These are phyloP conservation scores for Clarias fuscus DNA, from an alignment of 2,797 vertebrate genomes.

Conservation along the genomic window DNA sequence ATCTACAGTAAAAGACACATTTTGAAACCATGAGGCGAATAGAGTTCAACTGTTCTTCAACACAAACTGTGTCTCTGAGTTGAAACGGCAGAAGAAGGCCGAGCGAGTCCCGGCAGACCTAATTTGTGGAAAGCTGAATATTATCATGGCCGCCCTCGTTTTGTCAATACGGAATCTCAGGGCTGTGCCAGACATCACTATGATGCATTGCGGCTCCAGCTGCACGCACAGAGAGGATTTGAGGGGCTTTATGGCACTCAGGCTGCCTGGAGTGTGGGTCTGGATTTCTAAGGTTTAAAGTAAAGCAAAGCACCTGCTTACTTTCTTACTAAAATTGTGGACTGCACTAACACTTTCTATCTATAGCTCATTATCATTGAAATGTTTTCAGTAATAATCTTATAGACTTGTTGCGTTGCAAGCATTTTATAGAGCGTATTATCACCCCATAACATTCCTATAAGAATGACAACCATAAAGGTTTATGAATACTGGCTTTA, in stretches of 20 bases:
- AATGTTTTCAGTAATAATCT: not conserved
- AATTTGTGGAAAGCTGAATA: slow-evolving; percentile 53
- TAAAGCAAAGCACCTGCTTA: not conserved
- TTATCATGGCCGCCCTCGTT: slow-evolving; percentile 46
- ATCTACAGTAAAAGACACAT: not conserved
- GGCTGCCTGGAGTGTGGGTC: not conserved
- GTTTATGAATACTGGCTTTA: not conserved
- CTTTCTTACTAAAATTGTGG: not conserved
- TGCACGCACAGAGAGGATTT: slow-evolving; percentile 43
- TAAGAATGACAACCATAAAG: not conserved
- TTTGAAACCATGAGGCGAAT: not conserved
- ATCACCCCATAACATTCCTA: not conserved
- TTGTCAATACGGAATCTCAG: slow-evolving; percentile 45
- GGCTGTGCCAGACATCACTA: slow-evolving; percentile 40
- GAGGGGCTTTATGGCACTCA: slow-evolving; percentile 40
- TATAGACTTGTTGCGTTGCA: not conserved
- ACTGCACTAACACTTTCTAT: not conserved
- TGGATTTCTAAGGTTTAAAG: not conserved
- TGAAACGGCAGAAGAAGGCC: slow-evolving; percentile 17
- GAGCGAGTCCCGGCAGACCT: slow-evolving; percentile 37
- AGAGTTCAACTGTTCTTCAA: not conserved
- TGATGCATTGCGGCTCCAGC: slow-evolving; percentile 45
- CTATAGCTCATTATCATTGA: not conserved
- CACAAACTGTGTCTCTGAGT: slow-evolving; percentile 17
- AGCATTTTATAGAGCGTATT: slow-evolving; percentile 13